phyloP scores from a whole-genome alignment of 2,888 invertebrate genomes.

The Hirtodrosophila confusa region DNA sequence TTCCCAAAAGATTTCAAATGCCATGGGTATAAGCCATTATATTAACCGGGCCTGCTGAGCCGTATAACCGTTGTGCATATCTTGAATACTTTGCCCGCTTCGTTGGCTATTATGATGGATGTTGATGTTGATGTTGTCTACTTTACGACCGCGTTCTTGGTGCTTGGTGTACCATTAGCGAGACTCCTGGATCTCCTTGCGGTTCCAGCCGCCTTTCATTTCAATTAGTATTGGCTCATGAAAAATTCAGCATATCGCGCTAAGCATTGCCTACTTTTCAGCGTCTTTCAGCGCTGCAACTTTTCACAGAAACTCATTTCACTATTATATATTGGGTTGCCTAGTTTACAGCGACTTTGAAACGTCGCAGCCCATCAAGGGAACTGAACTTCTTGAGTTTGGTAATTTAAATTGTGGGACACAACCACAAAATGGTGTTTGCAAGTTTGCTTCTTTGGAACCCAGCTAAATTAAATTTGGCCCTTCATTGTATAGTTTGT shows the following conservation, averaged over 20 bases:
- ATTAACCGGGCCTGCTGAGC: constrained; percentile 30
- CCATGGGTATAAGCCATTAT: constrained; percentile 28
- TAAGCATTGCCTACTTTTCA: constrained; percentile 9
- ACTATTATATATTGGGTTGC: constrained; percentile 18
- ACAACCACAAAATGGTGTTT: constrained; percentile 21
- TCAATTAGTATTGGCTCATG: constrained; percentile 65
- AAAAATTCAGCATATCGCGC: constrained; percentile 38
- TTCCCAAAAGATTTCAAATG: constrained; percentile 69
- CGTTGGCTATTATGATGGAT: constrained; percentile 46
- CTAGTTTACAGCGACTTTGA: constrained; percentile 30
- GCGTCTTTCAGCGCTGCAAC: constrained; percentile 3
- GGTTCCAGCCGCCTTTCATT: constrained; percentile 46
- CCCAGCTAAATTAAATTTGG: constrained; percentile 29
- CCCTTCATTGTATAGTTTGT: not conserved
- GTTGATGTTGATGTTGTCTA: constrained; percentile 34
- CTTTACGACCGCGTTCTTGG: constrained; percentile 28
- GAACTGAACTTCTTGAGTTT: constrained; percentile 15
- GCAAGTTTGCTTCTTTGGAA: constrained; percentile 20
- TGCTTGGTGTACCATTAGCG: constrained; percentile 26
- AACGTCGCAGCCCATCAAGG: constrained; percentile 6
- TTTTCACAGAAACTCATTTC: constrained; percentile 3
- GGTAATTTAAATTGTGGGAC: constrained; percentile 20
- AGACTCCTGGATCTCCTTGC: constrained; percentile 39
- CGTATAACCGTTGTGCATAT: constrained; percentile 27
- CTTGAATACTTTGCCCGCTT: constrained; percentile 25